Percentiles rank a stretch among this genome's conserved stretches.
Evolutionary conservation across 2,113 vertebrate species (phyloP).

Genomic region (Saccopteryx bilineata): DNA sequence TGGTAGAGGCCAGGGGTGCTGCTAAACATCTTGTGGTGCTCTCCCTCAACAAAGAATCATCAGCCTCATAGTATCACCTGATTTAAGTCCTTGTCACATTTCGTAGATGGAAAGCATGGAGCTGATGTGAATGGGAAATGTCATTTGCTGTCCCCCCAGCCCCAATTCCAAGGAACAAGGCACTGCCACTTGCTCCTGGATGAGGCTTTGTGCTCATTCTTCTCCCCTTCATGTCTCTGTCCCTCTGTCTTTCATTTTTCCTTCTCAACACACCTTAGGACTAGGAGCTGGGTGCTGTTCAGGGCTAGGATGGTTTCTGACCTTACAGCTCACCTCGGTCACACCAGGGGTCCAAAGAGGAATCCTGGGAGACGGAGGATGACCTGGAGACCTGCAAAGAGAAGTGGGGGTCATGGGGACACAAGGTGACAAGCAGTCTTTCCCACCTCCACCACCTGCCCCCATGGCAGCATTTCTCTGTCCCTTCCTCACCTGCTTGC

Average conservation of each 20-base stretch:
- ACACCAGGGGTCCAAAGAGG: background rate
- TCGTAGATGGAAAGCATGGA: background rate
- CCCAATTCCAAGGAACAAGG: background rate
- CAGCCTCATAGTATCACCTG: background rate
- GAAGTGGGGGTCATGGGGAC: background rate
- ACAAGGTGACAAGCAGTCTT: background rate
- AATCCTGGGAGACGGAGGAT: background rate
- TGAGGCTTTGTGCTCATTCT: background rate
- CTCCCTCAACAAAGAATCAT: background rate
- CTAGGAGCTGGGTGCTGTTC: background rate
- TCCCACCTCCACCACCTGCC: background rate
- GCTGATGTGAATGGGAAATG: background rate
- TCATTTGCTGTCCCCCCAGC: background rate
- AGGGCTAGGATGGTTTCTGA: background rate
- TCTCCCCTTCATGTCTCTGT: background rate
- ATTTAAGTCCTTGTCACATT: background rate
- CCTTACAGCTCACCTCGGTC: background rate
- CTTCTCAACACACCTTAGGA: background rate
- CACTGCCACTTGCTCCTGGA: background rate
- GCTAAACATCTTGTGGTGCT: fast-evolving
- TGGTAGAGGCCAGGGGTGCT: background rate
- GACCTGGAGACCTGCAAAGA: background rate
- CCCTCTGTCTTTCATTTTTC: background rate
- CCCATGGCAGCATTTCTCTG: background rate
- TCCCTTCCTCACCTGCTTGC: background rate